A percentile compares a stretch with the other conserved stretches of the same genome.
These are phyloP conservation scores for Calliopum simillimum DNA, from an alignment of 2,888 invertebrate genomes.

Conservation along the genomic window DNA sequence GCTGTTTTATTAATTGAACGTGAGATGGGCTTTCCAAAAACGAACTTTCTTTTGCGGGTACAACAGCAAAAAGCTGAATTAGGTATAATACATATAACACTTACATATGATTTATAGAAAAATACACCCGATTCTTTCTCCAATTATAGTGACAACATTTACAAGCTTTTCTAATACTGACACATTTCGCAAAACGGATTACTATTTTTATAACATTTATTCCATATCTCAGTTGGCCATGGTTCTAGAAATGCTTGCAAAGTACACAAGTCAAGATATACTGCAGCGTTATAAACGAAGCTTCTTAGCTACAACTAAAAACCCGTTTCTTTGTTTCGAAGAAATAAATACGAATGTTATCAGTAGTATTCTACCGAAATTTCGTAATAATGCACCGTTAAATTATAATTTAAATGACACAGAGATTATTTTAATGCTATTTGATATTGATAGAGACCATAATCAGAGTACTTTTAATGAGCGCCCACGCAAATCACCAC, in stretches of 20 bases:
- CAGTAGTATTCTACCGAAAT: constrained; percentile 48
- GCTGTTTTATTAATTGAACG: constrained; percentile 45
- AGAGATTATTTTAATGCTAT: constrained; percentile 47
- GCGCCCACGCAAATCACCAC: neutral
- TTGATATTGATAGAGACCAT: neutral
- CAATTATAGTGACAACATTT: neutral
- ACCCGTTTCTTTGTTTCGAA: constrained; percentile 30
- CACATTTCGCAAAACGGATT: neutral
- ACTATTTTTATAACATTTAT: neutral
- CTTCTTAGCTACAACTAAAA: constrained; percentile 36
- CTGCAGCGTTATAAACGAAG: constrained; percentile 43
- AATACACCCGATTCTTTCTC: neutral
- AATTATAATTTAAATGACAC: constrained; percentile 48
- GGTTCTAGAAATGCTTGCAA: constrained; percentile 40
- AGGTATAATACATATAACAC: constrained; percentile 37
- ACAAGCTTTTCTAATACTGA: neutral
- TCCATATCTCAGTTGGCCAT: constrained; percentile 35
- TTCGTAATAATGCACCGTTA: constrained; percentile 48
- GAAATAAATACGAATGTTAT: constrained; percentile 27
- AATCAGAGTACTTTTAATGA: neutral
- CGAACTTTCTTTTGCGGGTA: constrained; percentile 36
- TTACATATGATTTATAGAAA: too few species aligned
- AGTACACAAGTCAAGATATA: constrained; percentile 41
- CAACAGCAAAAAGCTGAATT: constrained; percentile 42
- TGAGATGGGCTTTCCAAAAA: constrained; percentile 39